Evolutionary conservation across 2,888 invertebrate species (phyloP), one percentile per base, ranked within the genome.

Genomic region (Acanthosepion lycidas): DNA sequence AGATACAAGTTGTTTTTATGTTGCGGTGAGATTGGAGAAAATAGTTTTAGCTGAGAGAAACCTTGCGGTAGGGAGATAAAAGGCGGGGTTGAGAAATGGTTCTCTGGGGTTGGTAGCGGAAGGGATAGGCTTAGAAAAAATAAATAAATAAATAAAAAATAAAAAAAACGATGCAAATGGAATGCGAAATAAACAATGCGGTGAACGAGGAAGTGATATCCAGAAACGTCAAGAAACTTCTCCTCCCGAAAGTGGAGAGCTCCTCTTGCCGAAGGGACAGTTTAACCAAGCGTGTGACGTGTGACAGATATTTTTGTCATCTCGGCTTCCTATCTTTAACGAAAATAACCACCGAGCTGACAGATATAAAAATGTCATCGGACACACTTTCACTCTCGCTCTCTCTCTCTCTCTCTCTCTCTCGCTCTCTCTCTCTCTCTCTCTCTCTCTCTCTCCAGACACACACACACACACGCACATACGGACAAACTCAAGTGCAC

Each of bases 361-460:
- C 28, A 78, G 78, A n/a, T 18, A 78, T 78, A 78, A 78, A 78
- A 78, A 78, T 78, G 78, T 78, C 78, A 78, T 8, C 78, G 9
- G 28, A 28, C 28, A 9, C 78, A 2, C n/a, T 12, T 26, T 6
- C 23, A 0, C 64, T 64, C 23, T 64, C 64, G 0, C 4, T 28
- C 26, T 28, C 2, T 64, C 26, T 28, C 64, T 26, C 28, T 42
- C 3, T 42, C 42, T 3, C 2, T 42, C 3, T 42, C 42, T 3
- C 2, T 42, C 3, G 1, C 42, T 3, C 0, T 42, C 3, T 42
- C 2, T 3, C 2, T 42, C 3, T 42, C 2, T 3, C 2, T 42
- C 3, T 42, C 42, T 3, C 2, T 42, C 3, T 42, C 42, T 42
- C 3, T 42, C 42, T 3, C 1, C 42, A 26, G 0, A 20, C 5